Evolutionary conservation across 2,888 invertebrate genomes (phyloP).

Genomic region (Drosophila kuntzei): DNA sequence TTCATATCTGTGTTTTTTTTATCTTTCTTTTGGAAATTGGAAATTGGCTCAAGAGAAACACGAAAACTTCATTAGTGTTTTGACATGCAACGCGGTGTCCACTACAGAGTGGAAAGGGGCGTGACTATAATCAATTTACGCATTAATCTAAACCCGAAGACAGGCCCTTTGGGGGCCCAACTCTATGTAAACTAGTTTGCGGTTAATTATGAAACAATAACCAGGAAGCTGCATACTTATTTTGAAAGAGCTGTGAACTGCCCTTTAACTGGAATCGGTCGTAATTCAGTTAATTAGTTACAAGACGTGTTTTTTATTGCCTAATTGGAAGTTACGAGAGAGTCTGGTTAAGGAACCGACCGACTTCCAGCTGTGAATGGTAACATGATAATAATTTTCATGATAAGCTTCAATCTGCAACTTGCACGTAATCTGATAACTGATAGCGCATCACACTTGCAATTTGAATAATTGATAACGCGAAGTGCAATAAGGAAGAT

Average conservation of each 20-base stretch:
- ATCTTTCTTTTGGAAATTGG: neutral
- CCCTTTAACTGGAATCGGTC: neutral
- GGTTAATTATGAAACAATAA: slow-evolving; percentile 69
- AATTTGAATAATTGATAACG: slow-evolving; percentile 24
- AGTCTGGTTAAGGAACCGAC: slow-evolving; percentile 9
- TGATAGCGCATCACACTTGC: neutral
- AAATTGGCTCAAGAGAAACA: slow-evolving; percentile 46
- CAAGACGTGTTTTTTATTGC: slow-evolving; percentile 39
- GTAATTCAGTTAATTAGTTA: slow-evolving; percentile 46
- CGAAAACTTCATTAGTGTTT: slow-evolving; percentile 70
- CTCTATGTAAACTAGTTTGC: slow-evolving; percentile 64
- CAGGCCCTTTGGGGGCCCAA: slow-evolving; percentile 29
- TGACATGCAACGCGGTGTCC: slow-evolving; percentile 30
- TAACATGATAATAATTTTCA: slow-evolving; percentile 11
- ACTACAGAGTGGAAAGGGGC: slow-evolving; percentile 31
- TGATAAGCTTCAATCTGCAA: slow-evolving; percentile 7
- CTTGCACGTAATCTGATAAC: slow-evolving; percentile 34
- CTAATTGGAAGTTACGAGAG: slow-evolving; percentile 30
- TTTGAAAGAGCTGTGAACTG: slow-evolving; percentile 7
- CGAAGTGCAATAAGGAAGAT: slow-evolving; percentile 35
- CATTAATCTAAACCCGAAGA: slow-evolving; percentile 60
- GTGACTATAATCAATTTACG: slow-evolving; percentile 52
- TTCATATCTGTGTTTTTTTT: slow-evolving; percentile 18
- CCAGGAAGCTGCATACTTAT: slow-evolving; percentile 61
- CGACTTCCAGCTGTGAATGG: slow-evolving; percentile 17